phyloP scores from a whole-genome alignment of 2,888 invertebrate species.

The Acronicta aceris region DNA sequence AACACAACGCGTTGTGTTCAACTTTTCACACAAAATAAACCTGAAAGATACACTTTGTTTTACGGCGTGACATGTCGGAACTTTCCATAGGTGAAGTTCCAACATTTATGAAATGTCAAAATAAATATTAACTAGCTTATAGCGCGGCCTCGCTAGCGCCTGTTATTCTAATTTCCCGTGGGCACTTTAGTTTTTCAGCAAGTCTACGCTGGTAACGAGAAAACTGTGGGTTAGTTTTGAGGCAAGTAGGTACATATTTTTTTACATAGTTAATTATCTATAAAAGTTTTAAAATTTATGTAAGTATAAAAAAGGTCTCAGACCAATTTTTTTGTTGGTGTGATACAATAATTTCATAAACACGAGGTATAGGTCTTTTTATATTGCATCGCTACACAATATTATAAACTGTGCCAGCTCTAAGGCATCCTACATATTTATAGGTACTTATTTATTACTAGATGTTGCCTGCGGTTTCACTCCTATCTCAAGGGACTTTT shows the following conservation, averaged over 20 bases:
- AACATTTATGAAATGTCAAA: slow-evolving; percentile 40
- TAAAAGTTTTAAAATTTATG: too few relatives aligned
- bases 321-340: too few relatives aligned
- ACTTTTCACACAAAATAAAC: slow-evolving; percentile 9
- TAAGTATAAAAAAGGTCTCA: not conserved
- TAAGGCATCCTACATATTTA: too few relatives aligned
- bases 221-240: not conserved
- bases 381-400: too few relatives aligned
- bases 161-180: slow-evolving; percentile 51
- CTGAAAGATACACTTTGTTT: slow-evolving; percentile 15
- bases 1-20: slow-evolving; percentile 4
- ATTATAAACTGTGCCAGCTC: too few relatives aligned
- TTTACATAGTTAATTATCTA: too few relatives aligned
- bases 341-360: too few relatives aligned
- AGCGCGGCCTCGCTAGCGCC: slow-evolving; percentile 5
- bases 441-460: too few relatives aligned
- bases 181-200: slow-evolving; percentile 37
- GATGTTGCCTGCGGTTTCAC: too few relatives aligned
- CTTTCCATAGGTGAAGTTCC: not conserved
- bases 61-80: slow-evolving; percentile 17
- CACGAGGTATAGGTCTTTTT: too few relatives aligned
- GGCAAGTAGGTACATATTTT: too few relatives aligned
- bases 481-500: too few relatives aligned
- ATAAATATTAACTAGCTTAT: slow-evolving; percentile 42
- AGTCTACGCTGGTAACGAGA: slow-evolving; percentile 10